These are phyloP conservation scores for Astropecten irregularis DNA, from an alignment of 53 echinoderm and acorn worm genomes.

Conservation along the genomic window DNA sequence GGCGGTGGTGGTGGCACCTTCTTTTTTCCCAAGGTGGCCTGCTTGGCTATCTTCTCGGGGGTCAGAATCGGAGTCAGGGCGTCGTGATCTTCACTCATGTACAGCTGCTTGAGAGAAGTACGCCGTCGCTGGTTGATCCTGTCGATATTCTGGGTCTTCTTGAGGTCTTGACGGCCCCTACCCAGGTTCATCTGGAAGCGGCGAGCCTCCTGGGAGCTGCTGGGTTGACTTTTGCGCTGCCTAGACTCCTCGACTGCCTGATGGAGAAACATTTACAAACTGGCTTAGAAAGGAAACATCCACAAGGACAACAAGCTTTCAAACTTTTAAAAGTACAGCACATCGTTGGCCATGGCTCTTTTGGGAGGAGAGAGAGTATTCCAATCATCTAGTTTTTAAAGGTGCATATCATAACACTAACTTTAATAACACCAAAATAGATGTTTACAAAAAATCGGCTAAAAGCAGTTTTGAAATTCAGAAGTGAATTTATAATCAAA, in stretches of 20 bases:
- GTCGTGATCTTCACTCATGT: conserved; percentile 84
- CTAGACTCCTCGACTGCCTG: conserved; percentile 58
- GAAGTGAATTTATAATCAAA: no score
- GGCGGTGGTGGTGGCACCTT: conserved; percentile 87
- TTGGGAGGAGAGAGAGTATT: no score
- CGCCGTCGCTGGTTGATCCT: conserved; percentile 57
- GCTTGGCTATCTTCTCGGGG: conserved; percentile 83
- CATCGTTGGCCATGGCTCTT: no score
- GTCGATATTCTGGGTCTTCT: conserved; percentile 68
- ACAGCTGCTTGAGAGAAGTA: conserved; percentile 61
- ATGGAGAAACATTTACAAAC: not conserved
- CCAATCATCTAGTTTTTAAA: no score
- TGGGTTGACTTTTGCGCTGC: conserved; percentile 59
- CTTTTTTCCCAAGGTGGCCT: conserved; percentile 58
- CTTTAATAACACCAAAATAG: no score
- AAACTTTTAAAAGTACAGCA: not conserved
- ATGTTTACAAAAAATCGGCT: no score
- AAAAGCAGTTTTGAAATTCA: no score
- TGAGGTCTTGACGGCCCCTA: conserved; percentile 55
- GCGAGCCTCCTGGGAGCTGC: conserved; percentile 65
- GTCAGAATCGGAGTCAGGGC: conserved; percentile 86
- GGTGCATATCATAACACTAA: no score
- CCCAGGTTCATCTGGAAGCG: conserved; percentile 75
- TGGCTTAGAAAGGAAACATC: no score
- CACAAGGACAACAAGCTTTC: no score